Conservation (phyloP, 2,113 vertebrate species). For the Sprattus sprattus region DNA sequence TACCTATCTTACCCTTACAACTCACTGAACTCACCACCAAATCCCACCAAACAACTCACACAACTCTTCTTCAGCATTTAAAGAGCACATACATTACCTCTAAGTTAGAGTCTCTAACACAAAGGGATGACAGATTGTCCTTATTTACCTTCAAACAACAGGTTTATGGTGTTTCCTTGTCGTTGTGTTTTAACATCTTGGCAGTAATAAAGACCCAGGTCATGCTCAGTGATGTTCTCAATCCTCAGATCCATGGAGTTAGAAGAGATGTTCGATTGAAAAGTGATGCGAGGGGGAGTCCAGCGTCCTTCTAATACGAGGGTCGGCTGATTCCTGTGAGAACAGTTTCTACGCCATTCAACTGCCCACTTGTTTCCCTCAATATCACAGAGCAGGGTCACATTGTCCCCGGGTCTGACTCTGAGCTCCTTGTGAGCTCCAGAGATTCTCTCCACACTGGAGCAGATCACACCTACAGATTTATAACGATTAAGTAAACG, state of each 20-base stretch:
- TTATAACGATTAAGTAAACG: not conserved
- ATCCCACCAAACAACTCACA: no score
- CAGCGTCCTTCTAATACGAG: not conserved
- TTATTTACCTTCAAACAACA: not conserved
- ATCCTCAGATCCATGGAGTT: conserved; percentile 32
- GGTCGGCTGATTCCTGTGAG: conserved; percentile 21
- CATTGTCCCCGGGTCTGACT: conserved; percentile 35
- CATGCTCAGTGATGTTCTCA: conserved; percentile 37
- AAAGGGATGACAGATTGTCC: not conserved
- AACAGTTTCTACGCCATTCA: conserved; percentile 33
- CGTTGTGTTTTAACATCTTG: not conserved
- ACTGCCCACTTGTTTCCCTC: not conserved
- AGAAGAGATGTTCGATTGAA: not conserved
- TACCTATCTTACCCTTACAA: no score
- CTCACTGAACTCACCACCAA: no score
- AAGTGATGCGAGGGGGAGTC: not conserved
- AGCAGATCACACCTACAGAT: conserved; percentile 24
- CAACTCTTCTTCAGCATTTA: no score
- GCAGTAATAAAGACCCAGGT: conserved; percentile 50
- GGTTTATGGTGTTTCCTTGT: not conserved
- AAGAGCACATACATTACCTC: not conserved
- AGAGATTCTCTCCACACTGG: conserved; percentile 11
- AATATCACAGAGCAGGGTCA: conserved; percentile 28
- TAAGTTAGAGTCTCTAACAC: not conserved
- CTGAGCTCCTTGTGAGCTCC: conserved; percentile 27